A percentile compares a stretch with the other conserved stretches of the same genome.
Conservation (phyloP, 2,113 vertebrate genomes). For the Emydocephalus ijimae region DNA sequence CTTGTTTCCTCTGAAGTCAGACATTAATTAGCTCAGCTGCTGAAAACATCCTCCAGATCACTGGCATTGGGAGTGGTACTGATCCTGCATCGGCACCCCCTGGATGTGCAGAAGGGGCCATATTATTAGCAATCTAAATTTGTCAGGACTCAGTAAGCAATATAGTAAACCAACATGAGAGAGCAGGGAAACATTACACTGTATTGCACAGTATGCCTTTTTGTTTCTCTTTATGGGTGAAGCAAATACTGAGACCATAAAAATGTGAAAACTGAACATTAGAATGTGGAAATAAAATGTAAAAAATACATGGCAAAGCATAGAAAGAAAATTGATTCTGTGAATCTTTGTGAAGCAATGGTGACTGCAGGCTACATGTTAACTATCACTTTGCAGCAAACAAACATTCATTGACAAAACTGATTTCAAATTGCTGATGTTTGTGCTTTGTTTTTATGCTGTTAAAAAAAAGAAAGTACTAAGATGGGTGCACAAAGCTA, state of each 20-base stretch:
- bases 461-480: neutral
- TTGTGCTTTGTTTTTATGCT: neutral
- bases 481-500: neutral
- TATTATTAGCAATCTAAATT: neutral
- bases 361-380: neutral
- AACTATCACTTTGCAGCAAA: neutral
- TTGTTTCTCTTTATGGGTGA: neutral
- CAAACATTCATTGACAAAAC: neutral
- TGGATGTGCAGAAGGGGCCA: neutral
- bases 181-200: neutral
- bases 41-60: neutral
- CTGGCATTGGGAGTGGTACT: neutral
- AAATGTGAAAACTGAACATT: neutral
- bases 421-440: neutral
- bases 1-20: neutral
- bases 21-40: neutral
- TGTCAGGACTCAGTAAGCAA: neutral
- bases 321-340: conserved; percentile 15
- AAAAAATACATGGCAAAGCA: conserved; percentile 44
- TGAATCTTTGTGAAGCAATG: conserved; percentile 47
- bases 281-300: conserved; percentile 11
- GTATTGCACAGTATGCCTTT: neutral
- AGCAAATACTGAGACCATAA: neutral
- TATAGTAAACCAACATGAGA: neutral
- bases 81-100: neutral